A percentile compares a stretch with the other conserved stretches of the same genome.
Conservation (phyloP, 2,888 invertebrate species). For the Tupiocoris notatus region DNA sequence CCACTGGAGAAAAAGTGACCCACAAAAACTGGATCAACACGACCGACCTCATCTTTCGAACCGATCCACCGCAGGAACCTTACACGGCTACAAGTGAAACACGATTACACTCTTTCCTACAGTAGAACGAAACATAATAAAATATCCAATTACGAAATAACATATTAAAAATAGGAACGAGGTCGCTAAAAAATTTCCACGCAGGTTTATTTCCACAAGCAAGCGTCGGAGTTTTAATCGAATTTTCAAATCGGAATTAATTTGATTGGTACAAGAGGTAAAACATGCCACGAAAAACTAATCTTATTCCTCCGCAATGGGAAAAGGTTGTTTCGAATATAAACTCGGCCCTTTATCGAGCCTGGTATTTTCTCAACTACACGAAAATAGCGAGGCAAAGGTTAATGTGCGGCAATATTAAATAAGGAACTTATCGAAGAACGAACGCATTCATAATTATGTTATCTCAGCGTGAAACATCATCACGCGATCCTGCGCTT, state of each 20-base stretch:
- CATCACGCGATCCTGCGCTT: neutral
- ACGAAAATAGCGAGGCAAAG: neutral
- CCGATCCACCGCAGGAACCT: neutral
- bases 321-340: neutral
- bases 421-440: neutral
- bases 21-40: neutral
- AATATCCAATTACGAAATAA: too few relatives aligned
- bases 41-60: neutral
- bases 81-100: too few relatives aligned
- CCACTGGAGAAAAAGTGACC: conserved; percentile 1
- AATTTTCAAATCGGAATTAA: too few relatives aligned
- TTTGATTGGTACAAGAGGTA: too few relatives aligned
- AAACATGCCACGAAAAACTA: too few relatives aligned
- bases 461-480: neutral
- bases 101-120: too few relatives aligned
- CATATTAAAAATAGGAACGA: too few relatives aligned
- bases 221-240: too few relatives aligned
- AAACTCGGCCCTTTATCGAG: neutral
- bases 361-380: neutral
- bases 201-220: too few relatives aligned
- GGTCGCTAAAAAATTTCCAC: too few relatives aligned
- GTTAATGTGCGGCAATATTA: neutral
- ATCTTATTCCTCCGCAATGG: too few relatives aligned
- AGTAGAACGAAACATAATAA: too few relatives aligned
- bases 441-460: neutral